Conservation (phyloP, 2,797 vertebrate genomes). For the Thalassophryne amazonica region DNA sequence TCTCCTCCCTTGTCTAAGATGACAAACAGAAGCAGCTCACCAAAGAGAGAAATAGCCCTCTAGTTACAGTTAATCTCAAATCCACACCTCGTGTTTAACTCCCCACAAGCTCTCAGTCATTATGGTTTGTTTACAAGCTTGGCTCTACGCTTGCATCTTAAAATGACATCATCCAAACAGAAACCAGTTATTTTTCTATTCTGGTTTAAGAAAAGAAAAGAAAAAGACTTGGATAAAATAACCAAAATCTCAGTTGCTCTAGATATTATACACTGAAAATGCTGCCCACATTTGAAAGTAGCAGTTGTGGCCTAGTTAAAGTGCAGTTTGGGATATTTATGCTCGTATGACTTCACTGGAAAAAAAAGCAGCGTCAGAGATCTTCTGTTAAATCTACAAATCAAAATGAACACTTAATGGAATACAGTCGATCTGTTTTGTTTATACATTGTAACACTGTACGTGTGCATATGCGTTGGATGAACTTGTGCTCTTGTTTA, state of each 20-base stretch:
- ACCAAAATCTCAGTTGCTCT: conserved; percentile 30
- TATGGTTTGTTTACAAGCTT: too few relatives aligned
- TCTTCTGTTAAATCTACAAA: conserved; percentile 15
- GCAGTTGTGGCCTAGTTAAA: conserved; percentile 41
- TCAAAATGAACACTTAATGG: conserved; percentile 28
- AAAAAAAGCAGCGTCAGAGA: conserved; percentile 55
- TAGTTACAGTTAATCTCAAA: too few relatives aligned
- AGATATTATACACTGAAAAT: conserved; percentile 12
- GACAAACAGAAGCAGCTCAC: too few relatives aligned
- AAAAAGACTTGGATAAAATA: conserved; percentile 27
- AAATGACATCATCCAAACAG: too few relatives aligned
- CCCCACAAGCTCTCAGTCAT: too few relatives aligned
- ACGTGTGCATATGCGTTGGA: conserved; percentile 12
- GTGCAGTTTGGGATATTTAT: conserved; percentile 29
- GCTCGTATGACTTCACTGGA: conserved; percentile 34
- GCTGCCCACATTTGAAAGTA: conserved; percentile 9
- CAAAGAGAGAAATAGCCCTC: too few relatives aligned
- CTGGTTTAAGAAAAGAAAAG: not conserved
- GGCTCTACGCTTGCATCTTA: too few relatives aligned
- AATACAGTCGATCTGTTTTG: conserved; percentile 22
- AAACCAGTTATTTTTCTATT: too few relatives aligned
- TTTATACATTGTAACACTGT: conserved; percentile 17
- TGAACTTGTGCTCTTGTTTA: conserved; percentile 39
- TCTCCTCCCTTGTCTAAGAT: too few relatives aligned
- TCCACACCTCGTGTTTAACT: too few relatives aligned